Base-by-base conservation (phyloP, 2,113 vertebrate species). In the Pteruthius melanotis region DNA sequence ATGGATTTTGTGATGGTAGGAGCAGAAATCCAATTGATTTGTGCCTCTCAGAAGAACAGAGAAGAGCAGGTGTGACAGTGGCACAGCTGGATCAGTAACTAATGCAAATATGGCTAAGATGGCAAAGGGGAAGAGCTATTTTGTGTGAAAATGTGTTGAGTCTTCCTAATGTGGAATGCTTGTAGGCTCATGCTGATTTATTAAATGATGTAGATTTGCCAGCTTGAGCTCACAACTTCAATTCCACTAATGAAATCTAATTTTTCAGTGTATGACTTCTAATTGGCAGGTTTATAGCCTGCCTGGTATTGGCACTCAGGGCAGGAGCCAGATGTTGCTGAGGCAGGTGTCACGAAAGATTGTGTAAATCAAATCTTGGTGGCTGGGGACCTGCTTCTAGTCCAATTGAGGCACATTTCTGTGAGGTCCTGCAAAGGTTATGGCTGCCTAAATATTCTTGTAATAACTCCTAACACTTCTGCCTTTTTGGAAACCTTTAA, bases 221-320 rank as follows among this genome's bases (percentile, higher is more conserved):
- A 93, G 81, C 78, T 88, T 90, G 92, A 86, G 75, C 71, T 94
- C 87, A 45, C 72, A 83, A 72, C 76, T 95, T 94, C 72, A 69
- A 30, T 85, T 91, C 59, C 75, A 72, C 78, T 96, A 94, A 92
- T 83, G 86, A 91, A 92, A 91, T 77, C 60, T 47, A 87, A 83
- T 90, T 87, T 84, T 87, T 94, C 16, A 33, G 33, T 70, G 40
- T 28, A 1, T 85, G 53, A 52, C 78, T 94, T 88, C 57, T 70
- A 94, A 74, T 71, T 85, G 77, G 57, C 59, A 89, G 65, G 42
- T 85, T 93, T 77, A 89, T 61, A 89, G 63, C 66, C 47, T 82
- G 60, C 24, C 12, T 83, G 66, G 15, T 86, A 59, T 42, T 81
- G 81, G 70, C 35, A 57, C 31, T 80, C 8, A 1, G 64, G 4